These are phyloP conservation scores for Theretra japonica DNA, from an alignment of 2,888 invertebrate species.

Conservation along the genomic window DNA sequence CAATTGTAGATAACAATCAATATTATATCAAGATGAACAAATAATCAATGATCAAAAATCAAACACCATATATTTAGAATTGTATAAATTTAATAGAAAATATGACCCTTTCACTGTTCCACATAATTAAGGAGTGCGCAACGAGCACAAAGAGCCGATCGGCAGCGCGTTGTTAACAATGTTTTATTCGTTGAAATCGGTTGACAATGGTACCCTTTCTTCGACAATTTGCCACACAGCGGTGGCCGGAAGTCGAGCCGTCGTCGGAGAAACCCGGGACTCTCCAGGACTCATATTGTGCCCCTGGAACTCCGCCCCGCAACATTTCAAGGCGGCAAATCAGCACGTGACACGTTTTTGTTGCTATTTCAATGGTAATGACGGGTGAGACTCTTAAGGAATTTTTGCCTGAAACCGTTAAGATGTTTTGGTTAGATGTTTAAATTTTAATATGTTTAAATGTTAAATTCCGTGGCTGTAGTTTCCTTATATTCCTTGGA, in stretches of 20 bases:
- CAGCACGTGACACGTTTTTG: constrained; percentile 75
- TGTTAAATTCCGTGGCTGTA: too few relatives aligned
- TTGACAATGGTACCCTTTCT: constrained; percentile 84
- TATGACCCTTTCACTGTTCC: constrained; percentile 83
- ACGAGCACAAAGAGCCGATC: constrained; percentile 76
- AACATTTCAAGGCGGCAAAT: constrained; percentile 60
- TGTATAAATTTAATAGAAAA: constrained; percentile 82
- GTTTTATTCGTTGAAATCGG: constrained; percentile 82
- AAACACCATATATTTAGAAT: constrained; percentile 63
- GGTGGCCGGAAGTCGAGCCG: constrained; percentile 76
- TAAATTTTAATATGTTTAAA: too few relatives aligned
- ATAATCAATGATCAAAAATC: constrained; percentile 10
- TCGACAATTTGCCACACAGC: constrained; percentile 80
- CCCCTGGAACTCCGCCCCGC: constrained; percentile 72
- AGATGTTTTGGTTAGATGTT: neutral
- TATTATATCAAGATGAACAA: constrained; percentile 14
- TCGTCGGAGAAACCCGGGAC: constrained; percentile 73
- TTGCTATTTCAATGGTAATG: constrained; percentile 45
- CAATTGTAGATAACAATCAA: too few relatives aligned
- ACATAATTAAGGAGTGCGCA: constrained; percentile 82
- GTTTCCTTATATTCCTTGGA: too few relatives aligned
- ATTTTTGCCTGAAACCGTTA: constrained; percentile 32
- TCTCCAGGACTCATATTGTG: constrained; percentile 75
- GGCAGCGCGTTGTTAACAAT: constrained; percentile 78
- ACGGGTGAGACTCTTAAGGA: constrained; percentile 21